These are phyloP conservation scores for Vicugna pacos DNA, from an alignment of 2,113 vertebrate species.

Conservation along the genomic window DNA sequence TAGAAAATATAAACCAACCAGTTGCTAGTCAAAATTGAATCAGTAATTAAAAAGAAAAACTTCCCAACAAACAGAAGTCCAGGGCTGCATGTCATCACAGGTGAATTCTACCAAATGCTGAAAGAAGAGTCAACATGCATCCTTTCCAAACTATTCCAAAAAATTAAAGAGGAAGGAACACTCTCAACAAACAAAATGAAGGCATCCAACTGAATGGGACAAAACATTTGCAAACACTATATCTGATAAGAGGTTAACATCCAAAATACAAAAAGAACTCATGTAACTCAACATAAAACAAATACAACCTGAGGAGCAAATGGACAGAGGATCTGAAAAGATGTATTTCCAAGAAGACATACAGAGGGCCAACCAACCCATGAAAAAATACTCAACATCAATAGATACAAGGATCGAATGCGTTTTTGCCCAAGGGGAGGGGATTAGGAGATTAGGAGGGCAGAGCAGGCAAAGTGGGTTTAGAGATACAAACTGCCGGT, in stretches of 20 bases:
- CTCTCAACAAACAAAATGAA: not conserved
- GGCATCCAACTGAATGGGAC: not conserved
- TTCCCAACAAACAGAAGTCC: too few relatives aligned
- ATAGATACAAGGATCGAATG: not conserved
- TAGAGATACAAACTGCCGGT: not conserved
- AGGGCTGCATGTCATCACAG: too few relatives aligned
- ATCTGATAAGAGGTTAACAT: not conserved
- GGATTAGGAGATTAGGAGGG: not conserved
- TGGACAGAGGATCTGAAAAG: not conserved
- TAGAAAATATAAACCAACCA: too few relatives aligned
- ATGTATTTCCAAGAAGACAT: not conserved
- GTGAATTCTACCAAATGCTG: too few relatives aligned
- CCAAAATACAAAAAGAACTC: not conserved
- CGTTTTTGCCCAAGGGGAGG: not conserved
- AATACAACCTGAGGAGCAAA: not conserved
- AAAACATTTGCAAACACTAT: not conserved
- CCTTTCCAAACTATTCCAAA: too few relatives aligned
- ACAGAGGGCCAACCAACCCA: not conserved
- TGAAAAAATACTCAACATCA: not conserved
- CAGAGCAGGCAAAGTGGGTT: not conserved
- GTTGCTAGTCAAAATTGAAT: too few relatives aligned
- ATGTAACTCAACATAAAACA: not conserved
- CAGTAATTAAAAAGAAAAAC: too few relatives aligned
- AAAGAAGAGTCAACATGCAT: too few relatives aligned
- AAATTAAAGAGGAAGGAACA: too few relatives aligned